Evolutionary conservation across 2,113 vertebrate genomes (phyloP), one percentile per base, ranked within the genome.

Genomic region (Neogobius melanostomus): DNA sequence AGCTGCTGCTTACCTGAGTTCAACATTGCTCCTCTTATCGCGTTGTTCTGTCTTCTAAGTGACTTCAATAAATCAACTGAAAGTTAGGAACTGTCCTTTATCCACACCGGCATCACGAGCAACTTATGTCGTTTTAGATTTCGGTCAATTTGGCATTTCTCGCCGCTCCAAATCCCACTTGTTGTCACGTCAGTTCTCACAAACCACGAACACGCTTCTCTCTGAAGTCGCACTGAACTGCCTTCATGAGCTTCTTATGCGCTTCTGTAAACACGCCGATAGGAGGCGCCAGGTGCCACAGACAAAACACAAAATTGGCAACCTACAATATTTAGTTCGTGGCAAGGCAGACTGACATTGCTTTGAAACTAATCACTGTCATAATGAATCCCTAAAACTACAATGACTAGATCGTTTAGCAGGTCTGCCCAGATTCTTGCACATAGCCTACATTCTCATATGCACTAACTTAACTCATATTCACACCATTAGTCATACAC

Each of bases 1-100:
- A 7, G 28, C 28, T 75, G 81, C 68, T 89, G 86, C 89, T 85
- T 70, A 90, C 89, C 89, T 84, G 89, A 71, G 64, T 54, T 86
- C 71, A 85, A 86, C 64, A 6, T 82, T 46, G 57, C 73, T 64
- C 61, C 72, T 1, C 15, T 1, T 42, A 36, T 54, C 68, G 49
- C 62, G 53, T 64, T 45, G 10, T 44, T 59, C 16, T 14, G 9
- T 10, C 49, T 56, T 11, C 5, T 49, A 5, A 2, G 52, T 44
- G 14, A 0, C 42, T n/a, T 14, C 66, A 14, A 28, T 5, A 10
- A 64, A 28, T 75, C 67, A 76, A 11, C 1, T 11, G 14, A 43
- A 57, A 2, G n/a, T 16, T n/a, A 59, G 65, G 16, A 63, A 45
- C 51, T 54, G 0, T 45, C n/a, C 3, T 53, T 42, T 49, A 66